Percentiles rank a stretch among this genome's conserved stretches.
These are phyloP conservation scores for Portevinia maculata DNA, from an alignment of 2,888 invertebrate species.

Conservation along the genomic window DNA sequence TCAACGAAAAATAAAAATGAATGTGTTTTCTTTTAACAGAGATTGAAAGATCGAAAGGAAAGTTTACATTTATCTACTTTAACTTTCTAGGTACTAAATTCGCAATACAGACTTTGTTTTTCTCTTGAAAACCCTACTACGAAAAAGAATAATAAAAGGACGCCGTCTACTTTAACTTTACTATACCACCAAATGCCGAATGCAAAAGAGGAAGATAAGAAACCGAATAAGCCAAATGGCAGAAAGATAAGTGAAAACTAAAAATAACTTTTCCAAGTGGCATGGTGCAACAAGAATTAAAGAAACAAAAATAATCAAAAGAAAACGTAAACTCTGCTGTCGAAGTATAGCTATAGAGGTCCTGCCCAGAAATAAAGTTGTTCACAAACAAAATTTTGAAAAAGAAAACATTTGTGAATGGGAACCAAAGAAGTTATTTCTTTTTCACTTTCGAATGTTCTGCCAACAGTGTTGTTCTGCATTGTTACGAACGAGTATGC, in stretches of 20 bases:
- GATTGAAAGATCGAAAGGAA: conserved; percentile 33
- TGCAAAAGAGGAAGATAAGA: conserved; percentile 56
- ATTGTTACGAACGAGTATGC: conserved; percentile 59
- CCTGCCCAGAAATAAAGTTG: conserved; percentile 51
- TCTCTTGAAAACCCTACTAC: conserved; percentile 9
- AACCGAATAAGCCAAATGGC: conserved; percentile 53
- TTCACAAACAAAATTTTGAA: conserved; percentile 49
- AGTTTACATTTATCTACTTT: conserved; percentile 7
- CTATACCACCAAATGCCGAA: conserved; percentile 39
- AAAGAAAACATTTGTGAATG: conserved; percentile 56
- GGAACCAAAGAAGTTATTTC: conserved; percentile 52
- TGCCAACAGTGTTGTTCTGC: conserved; percentile 60
- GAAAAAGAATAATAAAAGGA: not conserved
- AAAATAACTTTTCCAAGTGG: conserved; percentile 62
- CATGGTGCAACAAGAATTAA: conserved; percentile 39
- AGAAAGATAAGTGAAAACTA: conserved; percentile 71
- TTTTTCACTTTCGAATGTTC: conserved; percentile 66
- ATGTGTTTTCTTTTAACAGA: conserved; percentile 15
- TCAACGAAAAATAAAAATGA: not conserved
- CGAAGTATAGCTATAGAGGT: conserved; percentile 26
- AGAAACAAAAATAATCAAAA: not conserved
- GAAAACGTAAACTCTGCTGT: conserved; percentile 3
- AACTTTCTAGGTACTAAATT: conserved; percentile 20
- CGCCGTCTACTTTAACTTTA: conserved; percentile 17
- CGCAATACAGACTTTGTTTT: conserved; percentile 11